Percentiles rank a stretch among this genome's conserved stretches.
Evolutionary conservation across 1,140 invertebrate genomes (phyloP).

Genomic region (Brachionus rubens): DNA sequence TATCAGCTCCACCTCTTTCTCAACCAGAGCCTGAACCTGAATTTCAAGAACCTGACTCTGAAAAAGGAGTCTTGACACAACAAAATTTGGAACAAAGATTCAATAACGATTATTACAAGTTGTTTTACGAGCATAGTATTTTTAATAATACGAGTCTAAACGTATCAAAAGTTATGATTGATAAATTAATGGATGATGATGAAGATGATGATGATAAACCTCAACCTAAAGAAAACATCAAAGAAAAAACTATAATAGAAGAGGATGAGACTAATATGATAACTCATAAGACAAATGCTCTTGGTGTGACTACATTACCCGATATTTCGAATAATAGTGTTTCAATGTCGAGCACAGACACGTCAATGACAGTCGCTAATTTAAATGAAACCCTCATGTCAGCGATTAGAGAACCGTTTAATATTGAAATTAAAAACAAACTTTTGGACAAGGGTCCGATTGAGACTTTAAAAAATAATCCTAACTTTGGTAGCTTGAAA

Average conservation of each 20-base stretch:
- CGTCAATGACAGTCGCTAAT: background rate
- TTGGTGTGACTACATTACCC: background rate
- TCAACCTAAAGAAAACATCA: background rate
- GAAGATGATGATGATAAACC: background rate
- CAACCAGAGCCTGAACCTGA: background rate
- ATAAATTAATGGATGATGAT: background rate
- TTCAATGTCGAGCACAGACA: conserved; percentile 11
- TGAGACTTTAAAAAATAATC: conserved; percentile 14
- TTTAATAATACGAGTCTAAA: conserved; percentile 23
- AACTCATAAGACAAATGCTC: background rate
- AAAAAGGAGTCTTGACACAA: background rate
- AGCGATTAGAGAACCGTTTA: conserved; percentile 42
- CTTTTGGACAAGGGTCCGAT: conserved; percentile 24
- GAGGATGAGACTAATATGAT: background rate
- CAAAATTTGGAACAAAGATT: conserved; percentile 6
- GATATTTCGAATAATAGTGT: background rate
- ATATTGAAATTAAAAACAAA: conserved; percentile 36
- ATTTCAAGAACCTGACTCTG: background rate
- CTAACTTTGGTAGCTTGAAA: conserved; percentile 20
- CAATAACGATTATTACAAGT: conserved; percentile 29
- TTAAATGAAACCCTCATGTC: conserved; percentile 38
- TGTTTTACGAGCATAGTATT: conserved; percentile 13
- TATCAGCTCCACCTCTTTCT: background rate
- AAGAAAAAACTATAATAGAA: background rate
- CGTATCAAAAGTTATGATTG: conserved; percentile 15